A percentile compares a stretch with the other conserved stretches of the same genome.
Evolutionary conservation across 2,797 vertebrate species (phyloP).

Genomic region (Crenuchus spilurus): DNA sequence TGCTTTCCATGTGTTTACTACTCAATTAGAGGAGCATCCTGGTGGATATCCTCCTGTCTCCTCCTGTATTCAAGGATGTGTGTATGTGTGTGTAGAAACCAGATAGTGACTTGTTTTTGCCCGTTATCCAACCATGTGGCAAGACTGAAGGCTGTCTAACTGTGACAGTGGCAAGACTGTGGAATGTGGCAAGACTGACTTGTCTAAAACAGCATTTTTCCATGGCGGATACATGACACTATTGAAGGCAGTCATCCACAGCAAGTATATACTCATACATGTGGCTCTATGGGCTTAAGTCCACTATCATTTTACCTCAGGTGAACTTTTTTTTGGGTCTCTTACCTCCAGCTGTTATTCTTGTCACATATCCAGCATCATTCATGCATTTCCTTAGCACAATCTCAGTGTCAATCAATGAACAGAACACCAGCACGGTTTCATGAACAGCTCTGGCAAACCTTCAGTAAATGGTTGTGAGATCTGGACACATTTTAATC

Average conservation of each 20-base stretch:
- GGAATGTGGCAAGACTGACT: too few species aligned
- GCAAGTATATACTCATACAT: slow-evolving; percentile 30
- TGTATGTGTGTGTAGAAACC: slow-evolving; percentile 49
- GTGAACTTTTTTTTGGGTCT: background rate
- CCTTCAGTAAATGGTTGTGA: background rate
- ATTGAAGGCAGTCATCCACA: slow-evolving; percentile 9
- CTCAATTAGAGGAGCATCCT: slow-evolving; percentile 70
- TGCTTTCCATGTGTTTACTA: slow-evolving; percentile 31
- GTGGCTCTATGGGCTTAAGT: background rate
- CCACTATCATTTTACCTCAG: slow-evolving; percentile 2
- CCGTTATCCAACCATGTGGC: slow-evolving; percentile 32
- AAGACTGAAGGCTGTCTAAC: background rate
- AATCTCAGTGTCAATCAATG: background rate
- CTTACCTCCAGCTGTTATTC: slow-evolving; percentile 23
- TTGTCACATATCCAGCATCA: slow-evolving; percentile 21
- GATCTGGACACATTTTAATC: slow-evolving; percentile 8
- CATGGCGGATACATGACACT: slow-evolving; percentile 32
- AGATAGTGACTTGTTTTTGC: slow-evolving; percentile 43
- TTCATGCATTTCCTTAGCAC: slow-evolving; percentile 3
- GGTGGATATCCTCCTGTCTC: slow-evolving; percentile 70
- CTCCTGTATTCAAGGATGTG: slow-evolving; percentile 57
- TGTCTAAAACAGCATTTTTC: slow-evolving; percentile 32
- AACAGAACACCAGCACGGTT: background rate
- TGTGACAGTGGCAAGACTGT: too few species aligned
- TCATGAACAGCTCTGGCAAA: background rate